Percentiles rank a stretch among this genome's conserved stretches.
Conservation (phyloP, 2,113 vertebrate genomes). For the Eira barbara region DNA sequence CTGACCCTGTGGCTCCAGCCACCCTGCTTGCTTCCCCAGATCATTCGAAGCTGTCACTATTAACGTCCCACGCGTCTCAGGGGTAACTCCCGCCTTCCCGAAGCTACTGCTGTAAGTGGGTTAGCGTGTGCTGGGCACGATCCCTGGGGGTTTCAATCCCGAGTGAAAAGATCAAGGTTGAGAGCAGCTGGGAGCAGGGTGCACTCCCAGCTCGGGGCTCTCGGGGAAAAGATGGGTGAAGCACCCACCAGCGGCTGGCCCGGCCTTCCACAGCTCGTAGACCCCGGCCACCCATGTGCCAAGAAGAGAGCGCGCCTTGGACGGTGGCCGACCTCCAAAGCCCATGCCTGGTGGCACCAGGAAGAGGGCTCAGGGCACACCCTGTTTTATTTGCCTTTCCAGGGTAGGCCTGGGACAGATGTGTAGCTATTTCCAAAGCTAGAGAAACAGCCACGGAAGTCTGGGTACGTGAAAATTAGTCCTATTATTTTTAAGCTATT, state of each 20-base stretch:
- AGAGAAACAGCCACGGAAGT: not conserved
- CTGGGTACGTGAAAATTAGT: not conserved
- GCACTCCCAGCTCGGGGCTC: not conserved
- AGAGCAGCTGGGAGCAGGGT: not conserved
- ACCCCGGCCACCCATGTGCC: not conserved
- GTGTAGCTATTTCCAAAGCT: not conserved
- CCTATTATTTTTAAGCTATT: not conserved
- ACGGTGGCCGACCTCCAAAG: not conserved
- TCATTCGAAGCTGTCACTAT: not conserved
- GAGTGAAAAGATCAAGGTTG: not conserved
- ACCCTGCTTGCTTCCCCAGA: not conserved
- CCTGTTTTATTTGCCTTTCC: constrained; percentile 30
- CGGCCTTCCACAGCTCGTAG: not conserved
- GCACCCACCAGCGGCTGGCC: not conserved
- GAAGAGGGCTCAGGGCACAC: not conserved
- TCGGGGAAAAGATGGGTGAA: not conserved
- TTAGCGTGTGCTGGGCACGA: not conserved
- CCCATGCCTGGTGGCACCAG: not conserved
- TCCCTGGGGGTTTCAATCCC: not conserved
- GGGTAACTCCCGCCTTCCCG: not conserved
- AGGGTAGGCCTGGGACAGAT: not conserved
- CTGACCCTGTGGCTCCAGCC: not conserved
- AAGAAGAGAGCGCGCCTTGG: not conserved
- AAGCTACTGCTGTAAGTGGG: not conserved
- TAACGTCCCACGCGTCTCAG: not conserved